Evolutionary conservation across 1,140 invertebrate species (phyloP), one percentile per base, ranked within the genome.

Genomic region (Zaprionus vittiger): DNA sequence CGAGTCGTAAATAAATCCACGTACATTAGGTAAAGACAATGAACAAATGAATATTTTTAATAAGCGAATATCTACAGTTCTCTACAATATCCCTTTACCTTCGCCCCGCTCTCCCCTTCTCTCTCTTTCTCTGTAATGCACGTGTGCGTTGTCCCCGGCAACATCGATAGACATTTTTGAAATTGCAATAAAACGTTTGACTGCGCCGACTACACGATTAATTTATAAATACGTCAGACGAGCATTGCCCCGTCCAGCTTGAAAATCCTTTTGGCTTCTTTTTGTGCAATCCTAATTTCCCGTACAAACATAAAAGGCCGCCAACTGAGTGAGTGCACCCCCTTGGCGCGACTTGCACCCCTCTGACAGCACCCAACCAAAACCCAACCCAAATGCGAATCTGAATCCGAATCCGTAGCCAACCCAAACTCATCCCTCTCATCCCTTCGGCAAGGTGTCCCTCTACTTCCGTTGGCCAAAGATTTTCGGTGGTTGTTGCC

Each of bases 161-260:
- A 83, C 83, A 65, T 80, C 49, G 47, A 52, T 76, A 15, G 49
- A 59, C 44, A 71, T 71, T 75, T 83, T 83, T 78, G 68, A 73
- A 81, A 84, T 79, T 77, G 86, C 85, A 89, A 89, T 89, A 85
- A 89, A 89, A 90, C 79, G 81, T 85, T 71, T 90, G 81, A 83
- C 69, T 90, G 76, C 74, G 75, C 85, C 41, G 57, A 61, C 60
- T 75, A 71, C n/a, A 59, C 70, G 81, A 90, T 87, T 85, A 89
- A 89, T 89, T 81, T 85, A 70, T 83, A 83, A 80, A 77, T 77
- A 67, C 76, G 2, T 9, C 41, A 52, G 52, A 54, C 60, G 41
- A 47, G 41, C 6, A 34, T 17, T 47, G 2, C 41, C 64, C 37
- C 15, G 52, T 38, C 44, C 37, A 11, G 22, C 61, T 38, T 61